These are phyloP conservation scores for Mormyrus lacerda DNA, from an alignment of 2,113 vertebrate species.

Conservation along the genomic window DNA sequence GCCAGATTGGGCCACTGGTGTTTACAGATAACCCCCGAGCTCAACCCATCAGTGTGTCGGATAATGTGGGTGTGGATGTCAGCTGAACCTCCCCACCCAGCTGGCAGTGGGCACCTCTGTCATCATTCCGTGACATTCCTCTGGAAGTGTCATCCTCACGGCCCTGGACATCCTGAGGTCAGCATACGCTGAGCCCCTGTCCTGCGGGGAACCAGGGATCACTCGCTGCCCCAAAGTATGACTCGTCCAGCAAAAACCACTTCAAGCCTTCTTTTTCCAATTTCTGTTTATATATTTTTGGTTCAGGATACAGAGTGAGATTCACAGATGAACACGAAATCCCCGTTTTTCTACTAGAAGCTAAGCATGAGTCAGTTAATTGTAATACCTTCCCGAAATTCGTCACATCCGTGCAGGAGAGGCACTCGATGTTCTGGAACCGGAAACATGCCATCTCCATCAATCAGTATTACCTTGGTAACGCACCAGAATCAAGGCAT, in stretches of 20 bases:
- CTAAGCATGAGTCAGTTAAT: conserved; percentile 56
- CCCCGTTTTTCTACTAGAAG: conserved; percentile 55
- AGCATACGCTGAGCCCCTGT: background rate
- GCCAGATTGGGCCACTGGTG: background rate
- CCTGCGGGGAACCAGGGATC: background rate
- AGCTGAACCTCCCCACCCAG: conserved; percentile 9
- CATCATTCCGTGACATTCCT: background rate
- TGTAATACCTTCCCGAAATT: conserved; percentile 61
- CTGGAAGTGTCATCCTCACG: background rate
- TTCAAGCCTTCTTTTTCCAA: background rate
- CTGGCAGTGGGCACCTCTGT: background rate
- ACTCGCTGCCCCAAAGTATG: background rate
- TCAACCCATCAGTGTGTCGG: conserved; percentile 19
- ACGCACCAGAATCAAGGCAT: conserved; percentile 54
- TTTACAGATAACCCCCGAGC: conserved; percentile 22
- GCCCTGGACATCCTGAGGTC: background rate
- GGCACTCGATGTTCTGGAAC: conserved; percentile 63
- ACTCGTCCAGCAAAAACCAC: background rate
- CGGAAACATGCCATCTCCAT: conserved; percentile 60
- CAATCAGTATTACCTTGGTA: conserved; percentile 66
- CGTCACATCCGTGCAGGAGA: conserved; percentile 54
- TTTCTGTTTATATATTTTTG: background rate
- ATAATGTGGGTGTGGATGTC: conserved; percentile 21
- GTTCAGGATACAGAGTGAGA: conserved; percentile 29
- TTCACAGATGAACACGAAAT: conserved; percentile 57